Conservation (phyloP, 2,113 vertebrate species). For the Alligator sinensis region DNA sequence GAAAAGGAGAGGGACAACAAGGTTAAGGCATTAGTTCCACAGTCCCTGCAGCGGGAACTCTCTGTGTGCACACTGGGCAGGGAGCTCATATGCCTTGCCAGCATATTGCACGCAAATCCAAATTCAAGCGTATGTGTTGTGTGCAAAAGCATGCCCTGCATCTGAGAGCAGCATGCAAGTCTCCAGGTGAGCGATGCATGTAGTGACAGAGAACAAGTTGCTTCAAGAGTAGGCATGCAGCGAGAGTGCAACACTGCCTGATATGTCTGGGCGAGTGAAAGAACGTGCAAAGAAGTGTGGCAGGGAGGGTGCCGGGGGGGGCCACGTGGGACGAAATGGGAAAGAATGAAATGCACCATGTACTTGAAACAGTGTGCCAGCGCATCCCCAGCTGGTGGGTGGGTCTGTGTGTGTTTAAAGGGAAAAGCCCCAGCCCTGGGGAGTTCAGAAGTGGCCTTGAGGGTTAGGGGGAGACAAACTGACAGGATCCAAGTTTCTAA, state of each 20-base stretch:
- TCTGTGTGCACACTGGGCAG: not conserved
- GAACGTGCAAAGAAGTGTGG: not conserved
- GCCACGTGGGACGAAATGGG: not conserved
- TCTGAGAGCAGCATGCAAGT: not conserved
- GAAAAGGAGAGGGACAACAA: not conserved
- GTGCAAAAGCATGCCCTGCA: not conserved
- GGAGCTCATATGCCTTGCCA: not conserved
- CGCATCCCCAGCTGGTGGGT: not conserved
- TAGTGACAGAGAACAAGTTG: too few relatives aligned
- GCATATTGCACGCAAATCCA: not conserved
- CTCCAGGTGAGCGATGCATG: fast-evolving
- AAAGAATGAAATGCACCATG: not conserved
- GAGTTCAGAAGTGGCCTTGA: conserved; percentile 7
- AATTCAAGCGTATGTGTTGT: not conserved
- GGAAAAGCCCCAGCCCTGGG: not conserved
- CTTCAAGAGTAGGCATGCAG: too few relatives aligned
- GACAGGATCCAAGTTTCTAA: conserved; percentile 55
- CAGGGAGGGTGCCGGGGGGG: not conserved
- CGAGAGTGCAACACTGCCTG: not conserved
- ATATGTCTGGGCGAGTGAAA: fast-evolving
- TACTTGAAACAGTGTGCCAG: not conserved
- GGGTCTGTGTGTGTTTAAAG: not conserved
- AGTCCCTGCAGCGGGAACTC: not conserved
- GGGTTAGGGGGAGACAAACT: not conserved
- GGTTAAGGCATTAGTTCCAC: not conserved